Percentiles rank a stretch among this genome's conserved stretches.
These are phyloP conservation scores for Crotalus viridis DNA, from an alignment of 2,113 vertebrate genomes.

Conservation along the genomic window DNA sequence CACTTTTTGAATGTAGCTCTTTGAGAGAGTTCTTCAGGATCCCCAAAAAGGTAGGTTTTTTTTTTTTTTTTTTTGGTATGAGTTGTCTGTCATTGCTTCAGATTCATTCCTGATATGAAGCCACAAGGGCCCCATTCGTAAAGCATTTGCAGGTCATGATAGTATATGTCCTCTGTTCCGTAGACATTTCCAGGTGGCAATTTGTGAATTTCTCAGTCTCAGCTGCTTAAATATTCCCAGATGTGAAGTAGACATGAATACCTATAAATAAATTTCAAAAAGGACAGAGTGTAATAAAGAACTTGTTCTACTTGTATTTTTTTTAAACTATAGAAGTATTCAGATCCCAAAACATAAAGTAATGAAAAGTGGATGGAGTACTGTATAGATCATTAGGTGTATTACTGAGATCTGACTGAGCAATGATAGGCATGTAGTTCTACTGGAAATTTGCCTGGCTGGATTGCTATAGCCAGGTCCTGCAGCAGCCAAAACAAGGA, in stretches of 20 bases:
- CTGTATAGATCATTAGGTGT: background rate
- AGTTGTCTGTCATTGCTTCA: conserved; percentile 68
- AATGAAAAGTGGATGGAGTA: background rate
- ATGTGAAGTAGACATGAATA: background rate
- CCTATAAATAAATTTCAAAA: background rate
- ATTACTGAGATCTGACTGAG: background rate
- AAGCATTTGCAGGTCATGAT: conserved; percentile 62
- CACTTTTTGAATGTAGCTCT: conserved; percentile 51
- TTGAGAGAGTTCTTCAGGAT: conserved; percentile 60
- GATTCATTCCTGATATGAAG: conserved; percentile 66
- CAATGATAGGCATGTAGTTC: background rate
- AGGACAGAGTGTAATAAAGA: background rate
- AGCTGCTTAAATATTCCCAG: background rate
- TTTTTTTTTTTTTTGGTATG: conserved; percentile 31
- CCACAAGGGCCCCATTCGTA: conserved; percentile 65
- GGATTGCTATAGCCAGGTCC: background rate
- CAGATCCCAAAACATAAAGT: background rate
- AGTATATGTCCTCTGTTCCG: conserved; percentile 57
- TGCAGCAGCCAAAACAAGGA: background rate
- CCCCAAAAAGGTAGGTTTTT: conserved; percentile 39
- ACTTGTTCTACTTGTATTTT: background rate
- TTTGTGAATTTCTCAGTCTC: conserved; percentile 7
- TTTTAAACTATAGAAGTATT: conserved; percentile 18
- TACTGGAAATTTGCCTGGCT: background rate
- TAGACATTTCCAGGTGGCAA: conserved; percentile 62